Evolutionary conservation across 1,140 invertebrate species (phyloP), one percentile per base, ranked within the genome.

Genomic region (Eurytemora carolleeae): DNA sequence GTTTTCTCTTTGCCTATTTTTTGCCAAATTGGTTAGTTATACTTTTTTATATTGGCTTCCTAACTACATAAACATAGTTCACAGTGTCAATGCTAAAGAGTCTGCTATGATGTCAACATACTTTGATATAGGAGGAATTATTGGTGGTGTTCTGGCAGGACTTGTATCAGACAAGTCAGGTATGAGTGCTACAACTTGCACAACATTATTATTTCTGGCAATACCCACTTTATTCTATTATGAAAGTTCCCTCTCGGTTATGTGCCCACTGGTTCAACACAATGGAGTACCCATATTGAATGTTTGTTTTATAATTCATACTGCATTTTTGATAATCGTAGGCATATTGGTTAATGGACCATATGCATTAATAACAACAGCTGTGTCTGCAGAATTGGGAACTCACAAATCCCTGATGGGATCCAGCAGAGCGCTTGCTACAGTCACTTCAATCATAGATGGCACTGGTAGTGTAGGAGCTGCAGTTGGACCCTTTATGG

Each of bases 41-140:
- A 96, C 92, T 61, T 97, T 97, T 74, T 79, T 97, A 15, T 96
- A 86, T 71, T 98, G 93, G 92, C 75, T 98, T 65, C 93, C 93
- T 55, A 72, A 83, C 17, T 97, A 95, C 67, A 89, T 98, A 58
- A 79, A 81, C 56, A 75, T 76, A 59, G 84, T 84, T 63, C 86
- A 88, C 92, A 70, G 82, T 80, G 67, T 20, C 18, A 20, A 58
- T 22, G 31, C 31, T 44, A n/a, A 44, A n/a, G n/a, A 44, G 7
- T 7, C 31, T n/a, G 31, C 31, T 7, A 12, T 44, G 7, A 12
- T 44, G 31, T 44, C 31, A 44, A 44, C 31, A 1, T 72, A 90
- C 1, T 96, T 96, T 74, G 93, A 97, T 76, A 79, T 91, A 54
- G 89, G 88, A 53, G 88, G 87, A 19, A 85, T 89, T 66, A 67